A percentile compares a stretch with the other conserved stretches of the same genome.
Evolutionary conservation across 2,113 vertebrate species (phyloP).

Genomic region (Tragelaphus strepsiceros): DNA sequence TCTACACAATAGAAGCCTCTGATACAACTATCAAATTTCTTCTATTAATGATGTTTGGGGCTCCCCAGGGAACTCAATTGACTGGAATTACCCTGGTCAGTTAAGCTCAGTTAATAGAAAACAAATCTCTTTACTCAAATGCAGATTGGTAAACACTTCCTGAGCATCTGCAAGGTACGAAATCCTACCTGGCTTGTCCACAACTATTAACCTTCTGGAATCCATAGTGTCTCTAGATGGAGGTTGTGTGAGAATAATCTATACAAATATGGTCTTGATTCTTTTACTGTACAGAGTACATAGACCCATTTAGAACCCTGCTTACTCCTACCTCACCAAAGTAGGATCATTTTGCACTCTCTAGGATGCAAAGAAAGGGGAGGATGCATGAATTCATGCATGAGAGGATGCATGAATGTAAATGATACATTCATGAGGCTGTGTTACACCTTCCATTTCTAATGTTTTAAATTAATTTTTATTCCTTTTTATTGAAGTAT

Average conservation of each 20-base stretch:
- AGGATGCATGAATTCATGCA: neutral
- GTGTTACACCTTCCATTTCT: neutral
- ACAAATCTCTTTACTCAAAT: neutral
- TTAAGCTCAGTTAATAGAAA: neutral
- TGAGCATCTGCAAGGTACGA: neutral
- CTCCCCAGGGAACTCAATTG: conserved; percentile 14
- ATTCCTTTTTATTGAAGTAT: neutral
- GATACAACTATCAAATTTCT: conserved; percentile 54
- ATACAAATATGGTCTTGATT: rapidly evolving
- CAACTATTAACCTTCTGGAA: neutral
- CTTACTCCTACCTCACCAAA: too few species aligned
- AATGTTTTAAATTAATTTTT: neutral
- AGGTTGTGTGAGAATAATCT: neutral
- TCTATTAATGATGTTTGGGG: conserved; percentile 39
- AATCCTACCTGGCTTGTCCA: neutral
- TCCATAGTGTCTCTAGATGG: neutral
- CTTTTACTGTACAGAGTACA: neutral
- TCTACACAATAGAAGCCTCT: conserved; percentile 67
- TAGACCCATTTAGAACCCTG: neutral
- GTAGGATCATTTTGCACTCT: too few species aligned
- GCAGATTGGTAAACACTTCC: neutral
- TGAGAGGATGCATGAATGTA: neutral
- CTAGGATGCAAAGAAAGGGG: neutral
- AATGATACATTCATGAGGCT: neutral
- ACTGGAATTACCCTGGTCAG: neutral